Evolutionary conservation across 2,113 vertebrate genomes (phyloP).

Genomic region (Bagarius yarrelli): DNA sequence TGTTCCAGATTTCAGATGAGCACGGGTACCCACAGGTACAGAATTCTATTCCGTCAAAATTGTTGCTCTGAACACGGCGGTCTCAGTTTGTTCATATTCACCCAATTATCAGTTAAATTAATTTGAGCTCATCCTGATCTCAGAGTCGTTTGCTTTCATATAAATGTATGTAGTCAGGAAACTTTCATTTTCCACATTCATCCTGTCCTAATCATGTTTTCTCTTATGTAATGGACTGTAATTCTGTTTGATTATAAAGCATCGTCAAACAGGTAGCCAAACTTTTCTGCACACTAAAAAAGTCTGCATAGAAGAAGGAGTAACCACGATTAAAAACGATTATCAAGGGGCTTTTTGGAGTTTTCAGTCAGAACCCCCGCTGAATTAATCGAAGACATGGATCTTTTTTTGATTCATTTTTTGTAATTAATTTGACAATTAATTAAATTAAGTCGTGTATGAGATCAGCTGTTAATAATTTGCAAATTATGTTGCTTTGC

Average conservation of each 20-base stretch:
- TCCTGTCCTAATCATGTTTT: neutral
- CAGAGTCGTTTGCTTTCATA: neutral
- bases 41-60: constrained; percentile 57
- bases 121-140: neutral
- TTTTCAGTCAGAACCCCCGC: no score
- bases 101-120: neutral
- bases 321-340: no score
- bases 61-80: constrained; percentile 44
- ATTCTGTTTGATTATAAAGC: neutral
- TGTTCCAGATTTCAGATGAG: constrained; percentile 86
- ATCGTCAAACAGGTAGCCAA: no score
- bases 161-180: neutral
- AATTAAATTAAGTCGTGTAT: no score
- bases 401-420: no score
- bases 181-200: neutral
- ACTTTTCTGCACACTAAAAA: no score
- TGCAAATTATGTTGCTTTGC: no score
- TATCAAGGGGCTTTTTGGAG: no score
- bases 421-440: no score
- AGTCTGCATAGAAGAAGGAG: no score
- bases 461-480: no score
- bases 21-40: constrained; percentile 90
- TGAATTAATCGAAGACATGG: no score
- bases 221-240: neutral
- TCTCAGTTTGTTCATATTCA: neutral